These are phyloP conservation scores for Synanthedon vespiformis DNA, from an alignment of 2,888 invertebrate genomes.

Conservation along the genomic window DNA sequence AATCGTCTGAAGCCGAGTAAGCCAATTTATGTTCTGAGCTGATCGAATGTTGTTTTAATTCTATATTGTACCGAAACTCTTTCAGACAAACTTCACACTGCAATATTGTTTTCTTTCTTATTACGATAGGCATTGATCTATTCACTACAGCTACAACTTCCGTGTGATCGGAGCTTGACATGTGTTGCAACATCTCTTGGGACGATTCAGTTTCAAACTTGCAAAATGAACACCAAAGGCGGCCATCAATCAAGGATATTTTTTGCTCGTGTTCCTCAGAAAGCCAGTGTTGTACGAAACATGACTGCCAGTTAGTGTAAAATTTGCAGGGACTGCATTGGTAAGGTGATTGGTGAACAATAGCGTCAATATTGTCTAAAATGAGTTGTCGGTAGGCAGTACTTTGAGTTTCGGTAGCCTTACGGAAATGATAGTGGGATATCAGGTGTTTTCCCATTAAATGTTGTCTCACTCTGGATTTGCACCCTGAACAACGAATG, in stretches of 20 bases:
- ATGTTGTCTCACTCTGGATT: conserved; percentile 74
- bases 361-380: conserved; percentile 80
- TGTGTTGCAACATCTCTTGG: conserved; percentile 76
- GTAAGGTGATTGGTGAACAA: conserved; percentile 85
- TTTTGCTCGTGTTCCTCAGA: conserved; percentile 72
- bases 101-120: conserved; percentile 74
- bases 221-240: conserved; percentile 81
- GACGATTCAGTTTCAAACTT: conserved; percentile 75
- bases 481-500: conserved; percentile 79
- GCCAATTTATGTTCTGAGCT: conserved; percentile 59
- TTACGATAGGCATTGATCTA: conserved; percentile 83
- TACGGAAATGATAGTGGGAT: conserved; percentile 86
- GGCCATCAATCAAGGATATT: conserved; percentile 65
- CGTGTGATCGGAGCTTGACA: conserved; percentile 75
- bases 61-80: conserved; percentile 80
- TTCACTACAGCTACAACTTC: conserved; percentile 82
- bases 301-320: conserved; percentile 82
- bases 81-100: conserved; percentile 76
- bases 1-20: conserved; percentile 72
- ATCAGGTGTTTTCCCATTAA: conserved; percentile 87
- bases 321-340: conserved; percentile 88
- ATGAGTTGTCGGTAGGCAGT: conserved; percentile 73
- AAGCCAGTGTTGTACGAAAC: conserved; percentile 80
- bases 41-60: conserved; percentile 74
- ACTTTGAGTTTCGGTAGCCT: conserved; percentile 72